Conservation (phyloP, 2,797 vertebrate genomes). For the Serranus cabrilla region DNA sequence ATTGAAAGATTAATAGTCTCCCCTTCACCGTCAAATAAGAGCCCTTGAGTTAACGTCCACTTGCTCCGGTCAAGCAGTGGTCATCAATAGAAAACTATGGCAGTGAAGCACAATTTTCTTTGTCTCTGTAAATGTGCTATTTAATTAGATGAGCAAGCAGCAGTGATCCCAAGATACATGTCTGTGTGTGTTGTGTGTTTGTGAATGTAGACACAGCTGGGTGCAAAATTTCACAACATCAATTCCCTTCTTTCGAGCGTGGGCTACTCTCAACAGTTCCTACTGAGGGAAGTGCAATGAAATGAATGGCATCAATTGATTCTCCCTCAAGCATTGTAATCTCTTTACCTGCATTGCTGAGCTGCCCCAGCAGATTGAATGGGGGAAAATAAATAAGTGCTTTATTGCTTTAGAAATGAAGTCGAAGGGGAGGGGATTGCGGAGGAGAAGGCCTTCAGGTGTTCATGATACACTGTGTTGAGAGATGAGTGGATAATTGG, state of each 20-base stretch:
- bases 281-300: slow-evolving; percentile 49
- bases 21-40: not conserved
- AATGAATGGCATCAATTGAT: slow-evolving; percentile 81
- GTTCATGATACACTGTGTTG: slow-evolving; percentile 62
- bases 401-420: slow-evolving; percentile 80
- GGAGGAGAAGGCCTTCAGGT: slow-evolving; percentile 61
- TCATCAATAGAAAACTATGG: slow-evolving; percentile 22
- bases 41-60: slow-evolving; percentile 20
- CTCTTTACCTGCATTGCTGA: slow-evolving; percentile 79
- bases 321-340: slow-evolving; percentile 83
- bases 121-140: slow-evolving; percentile 36
- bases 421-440: slow-evolving; percentile 20
- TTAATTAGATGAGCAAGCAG: slow-evolving; percentile 29
- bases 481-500: slow-evolving; percentile 80
- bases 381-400: slow-evolving; percentile 78
- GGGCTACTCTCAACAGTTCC: slow-evolving; percentile 66
- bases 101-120: not conserved
- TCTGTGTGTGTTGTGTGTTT: not conserved
- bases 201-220: slow-evolving; percentile 54
- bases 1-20: slow-evolving; percentile 17
- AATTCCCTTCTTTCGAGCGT: slow-evolving; percentile 51
- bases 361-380: slow-evolving; percentile 75
- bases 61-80: slow-evolving; percentile 12
- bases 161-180: slow-evolving; percentile 10
- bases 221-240: slow-evolving; percentile 42